These are phyloP conservation scores for Silurus asotus DNA, from an alignment of 2,113 vertebrate genomes.

Conservation along the genomic window DNA sequence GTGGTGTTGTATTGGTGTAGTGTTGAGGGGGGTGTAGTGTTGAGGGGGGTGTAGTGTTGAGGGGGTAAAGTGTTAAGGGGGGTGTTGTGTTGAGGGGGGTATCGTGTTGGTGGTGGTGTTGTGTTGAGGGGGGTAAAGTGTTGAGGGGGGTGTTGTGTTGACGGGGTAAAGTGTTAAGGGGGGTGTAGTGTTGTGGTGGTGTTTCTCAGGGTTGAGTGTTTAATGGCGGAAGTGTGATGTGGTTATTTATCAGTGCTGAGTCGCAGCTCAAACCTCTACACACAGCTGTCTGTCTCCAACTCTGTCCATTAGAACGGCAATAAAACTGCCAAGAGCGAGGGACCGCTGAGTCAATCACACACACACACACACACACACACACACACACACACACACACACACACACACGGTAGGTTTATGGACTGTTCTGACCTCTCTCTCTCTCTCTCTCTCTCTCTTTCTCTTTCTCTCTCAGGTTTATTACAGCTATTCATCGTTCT, in stretches of 20 bases:
- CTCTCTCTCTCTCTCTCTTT: not conserved
- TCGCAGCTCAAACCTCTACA: conserved; percentile 37
- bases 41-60: too few relatives aligned
- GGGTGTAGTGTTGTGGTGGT: not conserved
- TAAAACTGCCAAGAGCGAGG: conserved; percentile 58
- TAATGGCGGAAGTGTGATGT: not conserved
- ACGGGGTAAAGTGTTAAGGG: not conserved
- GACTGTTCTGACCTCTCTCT: not conserved
- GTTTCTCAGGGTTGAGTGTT: conserved; percentile 12
- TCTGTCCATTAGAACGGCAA: conserved; percentile 62
- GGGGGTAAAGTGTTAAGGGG: too few relatives aligned
- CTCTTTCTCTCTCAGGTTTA: not conserved
- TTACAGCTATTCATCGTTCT: conserved; percentile 3
- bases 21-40: not conserved
- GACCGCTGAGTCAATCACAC: conserved; percentile 55
- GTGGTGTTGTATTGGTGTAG: not conserved
- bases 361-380: conserved; percentile 20
- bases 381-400: not conserved
- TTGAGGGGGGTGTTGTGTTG: too few relatives aligned
- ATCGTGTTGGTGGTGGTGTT: not conserved
- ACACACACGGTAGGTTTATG: not conserved
- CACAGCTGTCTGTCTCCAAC: conserved; percentile 50
- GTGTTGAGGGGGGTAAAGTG: not conserved
- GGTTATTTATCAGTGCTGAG: conserved; percentile 40
- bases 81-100: not conserved